phyloP scores from a whole-genome alignment of 2,113 vertebrate species.

The Jacana jacana region DNA sequence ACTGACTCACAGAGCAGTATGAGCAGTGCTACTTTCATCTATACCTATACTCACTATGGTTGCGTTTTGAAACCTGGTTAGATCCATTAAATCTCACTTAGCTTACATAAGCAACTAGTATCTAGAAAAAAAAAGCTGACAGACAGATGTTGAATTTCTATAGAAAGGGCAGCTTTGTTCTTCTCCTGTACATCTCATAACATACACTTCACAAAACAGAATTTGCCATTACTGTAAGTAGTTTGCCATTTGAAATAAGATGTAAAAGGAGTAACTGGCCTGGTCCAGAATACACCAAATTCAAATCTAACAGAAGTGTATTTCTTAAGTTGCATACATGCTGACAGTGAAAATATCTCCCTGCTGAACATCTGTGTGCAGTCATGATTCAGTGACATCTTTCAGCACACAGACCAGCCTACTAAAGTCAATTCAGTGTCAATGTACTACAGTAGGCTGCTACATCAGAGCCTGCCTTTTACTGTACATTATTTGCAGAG shows the following conservation, averaged over 20 bases:
- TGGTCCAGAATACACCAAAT: neutral
- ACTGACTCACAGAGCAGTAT: neutral
- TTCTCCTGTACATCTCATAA: neutral
- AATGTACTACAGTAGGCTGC: too few species aligned
- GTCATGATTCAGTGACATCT: neutral
- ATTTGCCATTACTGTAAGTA: neutral
- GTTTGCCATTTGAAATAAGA: neutral
- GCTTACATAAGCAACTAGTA: neutral
- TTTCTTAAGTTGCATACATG: neutral
- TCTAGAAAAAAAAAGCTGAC: neutral
- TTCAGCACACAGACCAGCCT: neutral
- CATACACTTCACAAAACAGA: neutral
- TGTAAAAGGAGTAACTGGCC: neutral
- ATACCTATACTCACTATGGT: neutral
- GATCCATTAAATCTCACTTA: neutral
- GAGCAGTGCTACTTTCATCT: neutral
- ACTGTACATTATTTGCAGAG: rapidly evolving
- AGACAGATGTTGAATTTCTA: neutral
- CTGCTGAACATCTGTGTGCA: neutral
- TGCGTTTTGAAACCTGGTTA: neutral
- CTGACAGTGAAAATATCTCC: neutral
- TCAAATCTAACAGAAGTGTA: neutral
- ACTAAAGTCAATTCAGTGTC: neutral
- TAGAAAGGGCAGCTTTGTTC: neutral
- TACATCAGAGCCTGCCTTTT: neutral